Conservation (phyloP, 2,888 invertebrate species). For the Platycheirus rosarum region DNA sequence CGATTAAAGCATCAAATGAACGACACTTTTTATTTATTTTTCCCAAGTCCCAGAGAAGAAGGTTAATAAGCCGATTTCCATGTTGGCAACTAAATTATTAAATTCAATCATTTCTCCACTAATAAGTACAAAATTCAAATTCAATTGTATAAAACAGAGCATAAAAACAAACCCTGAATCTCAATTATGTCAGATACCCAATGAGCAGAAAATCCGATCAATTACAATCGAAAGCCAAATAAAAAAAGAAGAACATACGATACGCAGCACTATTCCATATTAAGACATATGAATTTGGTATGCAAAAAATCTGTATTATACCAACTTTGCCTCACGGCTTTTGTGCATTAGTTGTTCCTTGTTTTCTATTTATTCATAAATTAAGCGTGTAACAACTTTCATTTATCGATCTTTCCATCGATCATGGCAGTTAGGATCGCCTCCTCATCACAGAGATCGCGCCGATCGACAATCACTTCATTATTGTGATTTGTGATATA, state of each 20-base stretch:
- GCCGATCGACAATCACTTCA: constrained; percentile 63
- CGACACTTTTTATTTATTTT: too few species aligned
- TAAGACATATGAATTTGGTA: constrained; percentile 41
- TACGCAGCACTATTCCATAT: constrained; percentile 60
- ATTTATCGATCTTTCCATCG: constrained; percentile 58
- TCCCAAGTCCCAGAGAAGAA: too few species aligned
- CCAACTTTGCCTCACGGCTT: constrained; percentile 8
- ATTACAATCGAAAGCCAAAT: background rate
- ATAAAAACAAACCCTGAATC: too few species aligned
- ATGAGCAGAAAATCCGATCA: constrained; percentile 19
- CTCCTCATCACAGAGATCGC: constrained; percentile 50
- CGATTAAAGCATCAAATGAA: too few species aligned
- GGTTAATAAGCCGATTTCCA: too few species aligned
- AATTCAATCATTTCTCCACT: too few species aligned
- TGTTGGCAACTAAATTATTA: too few species aligned
- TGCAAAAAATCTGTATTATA: constrained; percentile 43
- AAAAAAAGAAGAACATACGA: background rate
- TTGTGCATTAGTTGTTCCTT: constrained; percentile 49
- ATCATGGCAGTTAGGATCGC: constrained; percentile 45
- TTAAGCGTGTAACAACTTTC: constrained; percentile 60
- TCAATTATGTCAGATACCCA: constrained; percentile 33
- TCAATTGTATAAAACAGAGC: too few species aligned
- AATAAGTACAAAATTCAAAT: too few species aligned
- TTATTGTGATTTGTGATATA: constrained; percentile 58
- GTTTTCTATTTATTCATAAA: constrained; percentile 61